Conservation (phyloP, 2,113 vertebrate species). For the Apodemus sylvaticus region DNA sequence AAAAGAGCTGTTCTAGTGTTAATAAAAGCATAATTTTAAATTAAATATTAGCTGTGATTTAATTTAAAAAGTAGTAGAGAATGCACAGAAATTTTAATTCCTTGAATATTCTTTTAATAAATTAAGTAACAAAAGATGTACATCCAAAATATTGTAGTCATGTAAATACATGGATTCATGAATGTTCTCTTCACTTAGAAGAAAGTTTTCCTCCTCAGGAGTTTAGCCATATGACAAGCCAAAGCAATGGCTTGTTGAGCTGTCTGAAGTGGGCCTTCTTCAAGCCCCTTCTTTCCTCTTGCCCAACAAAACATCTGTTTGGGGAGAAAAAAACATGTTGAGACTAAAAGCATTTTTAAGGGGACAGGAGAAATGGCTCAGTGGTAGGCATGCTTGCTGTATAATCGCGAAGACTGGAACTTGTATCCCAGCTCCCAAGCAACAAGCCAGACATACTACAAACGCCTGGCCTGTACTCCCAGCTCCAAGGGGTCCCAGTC, state of each 20-base stretch:
- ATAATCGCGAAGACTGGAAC: background rate
- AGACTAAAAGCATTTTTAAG: constrained; percentile 43
- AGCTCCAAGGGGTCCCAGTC: background rate
- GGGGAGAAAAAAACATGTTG: constrained; percentile 20
- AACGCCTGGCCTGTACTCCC: background rate
- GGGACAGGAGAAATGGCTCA: background rate
- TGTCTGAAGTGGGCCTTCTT: background rate
- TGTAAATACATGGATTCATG: constrained; percentile 75
- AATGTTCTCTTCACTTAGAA: constrained; percentile 82
- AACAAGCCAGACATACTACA: background rate
- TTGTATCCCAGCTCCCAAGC: background rate
- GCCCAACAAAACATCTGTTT: constrained; percentile 58
- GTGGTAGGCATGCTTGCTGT: background rate
- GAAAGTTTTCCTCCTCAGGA: constrained; percentile 82
- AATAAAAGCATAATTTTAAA: constrained; percentile 71
- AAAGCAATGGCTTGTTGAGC: background rate
- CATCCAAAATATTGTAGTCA: constrained; percentile 57
- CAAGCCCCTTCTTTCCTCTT: constrained; percentile 27
- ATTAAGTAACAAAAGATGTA: constrained; percentile 42
- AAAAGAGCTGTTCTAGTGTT: constrained; percentile 39
- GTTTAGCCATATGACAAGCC: background rate
- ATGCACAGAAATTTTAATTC: constrained; percentile 24
- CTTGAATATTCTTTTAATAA: constrained; percentile 64
- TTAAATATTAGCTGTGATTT: constrained; percentile 29
- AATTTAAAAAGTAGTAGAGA: constrained; percentile 49